Conservation (phyloP, 2,797 vertebrate species). For the Acestrorhynchus altus region DNA sequence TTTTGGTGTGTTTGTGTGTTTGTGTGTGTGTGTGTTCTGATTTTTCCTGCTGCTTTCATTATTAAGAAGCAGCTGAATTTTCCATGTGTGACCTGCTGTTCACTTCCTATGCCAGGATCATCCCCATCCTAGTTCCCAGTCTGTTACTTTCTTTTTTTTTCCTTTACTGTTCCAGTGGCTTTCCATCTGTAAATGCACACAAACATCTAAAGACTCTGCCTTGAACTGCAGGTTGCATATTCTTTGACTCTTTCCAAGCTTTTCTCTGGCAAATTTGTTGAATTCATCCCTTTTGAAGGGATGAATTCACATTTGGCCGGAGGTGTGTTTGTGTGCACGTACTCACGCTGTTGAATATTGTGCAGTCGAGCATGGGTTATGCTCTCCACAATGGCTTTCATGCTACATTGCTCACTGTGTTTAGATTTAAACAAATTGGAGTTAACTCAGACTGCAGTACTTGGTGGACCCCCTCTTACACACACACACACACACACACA, state of each 20-base stretch:
- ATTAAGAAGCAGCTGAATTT: constrained; percentile 61
- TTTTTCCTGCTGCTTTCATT: constrained; percentile 56
- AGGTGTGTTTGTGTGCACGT: constrained; percentile 14
- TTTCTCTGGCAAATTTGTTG: constrained; percentile 19
- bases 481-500: constrained; percentile 5
- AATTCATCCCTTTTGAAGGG: constrained; percentile 8
- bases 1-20: constrained; percentile 4
- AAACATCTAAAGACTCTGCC: background rate
- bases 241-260: background rate
- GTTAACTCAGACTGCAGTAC: constrained; percentile 30
- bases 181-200: background rate
- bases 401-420: constrained; percentile 46
- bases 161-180: background rate
- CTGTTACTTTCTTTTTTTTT: constrained; percentile 5
- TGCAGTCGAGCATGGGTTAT: constrained; percentile 45
- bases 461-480: constrained; percentile 18
- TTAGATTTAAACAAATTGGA: constrained; percentile 47
- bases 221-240: background rate
- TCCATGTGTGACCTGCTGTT: constrained; percentile 60
- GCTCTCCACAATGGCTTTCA: constrained; percentile 53
- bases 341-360: constrained; percentile 16
- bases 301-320: constrained; percentile 34
- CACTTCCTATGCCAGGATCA: constrained; percentile 43
- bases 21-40: background rate
- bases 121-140: constrained; percentile 31